Evolutionary conservation across 1,140 invertebrate genomes (phyloP).

Genomic region (Helicorthomorpha holstii): DNA sequence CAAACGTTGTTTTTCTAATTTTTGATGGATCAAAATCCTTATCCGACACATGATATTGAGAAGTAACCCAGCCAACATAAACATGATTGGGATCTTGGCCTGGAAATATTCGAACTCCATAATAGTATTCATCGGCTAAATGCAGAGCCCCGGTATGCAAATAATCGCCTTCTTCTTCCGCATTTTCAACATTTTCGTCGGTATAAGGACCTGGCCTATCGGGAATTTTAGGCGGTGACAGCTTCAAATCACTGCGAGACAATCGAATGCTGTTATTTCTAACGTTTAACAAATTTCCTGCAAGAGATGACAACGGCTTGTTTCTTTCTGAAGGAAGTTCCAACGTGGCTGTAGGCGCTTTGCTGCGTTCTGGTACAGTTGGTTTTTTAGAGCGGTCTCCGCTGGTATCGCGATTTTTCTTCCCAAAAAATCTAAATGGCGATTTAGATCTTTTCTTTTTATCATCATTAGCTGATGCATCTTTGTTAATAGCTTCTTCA

Average conservation of each 20-base stretch:
- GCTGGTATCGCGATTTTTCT: constrained; percentile 41
- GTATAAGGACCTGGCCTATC: constrained; percentile 34
- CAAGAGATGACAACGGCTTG: constrained; percentile 20
- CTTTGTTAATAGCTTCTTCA: constrained; percentile 42
- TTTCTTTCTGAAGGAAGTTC: constrained; percentile 15
- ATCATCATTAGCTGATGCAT: constrained; percentile 44
- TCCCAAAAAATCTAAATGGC: constrained; percentile 72
- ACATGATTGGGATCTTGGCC: constrained; percentile 94
- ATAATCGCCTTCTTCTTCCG: constrained; percentile 52
- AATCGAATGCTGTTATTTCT: constrained; percentile 30
- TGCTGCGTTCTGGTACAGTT: constrained; percentile 47
- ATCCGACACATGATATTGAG: constrained; percentile 82
- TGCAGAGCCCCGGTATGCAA: constrained; percentile 74
- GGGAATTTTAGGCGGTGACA: constrained; percentile 43
- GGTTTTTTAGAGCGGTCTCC: constrained; percentile 39
- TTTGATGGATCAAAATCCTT: constrained; percentile 75
- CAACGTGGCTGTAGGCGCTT: constrained; percentile 16
- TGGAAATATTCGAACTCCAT: constrained; percentile 77
- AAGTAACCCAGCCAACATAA: constrained; percentile 98
- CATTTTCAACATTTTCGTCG: constrained; percentile 31
- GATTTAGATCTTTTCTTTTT: constrained; percentile 65
- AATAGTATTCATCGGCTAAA: constrained; percentile 95
- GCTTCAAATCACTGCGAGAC: constrained; percentile 18
- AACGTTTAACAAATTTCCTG: constrained; percentile 16
- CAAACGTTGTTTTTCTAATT: constrained; percentile 42